Evolutionary conservation across 1,140 invertebrate species (phyloP), one percentile per base, ranked within the genome.

Genomic region (Anoplolepis gracilipes): DNA sequence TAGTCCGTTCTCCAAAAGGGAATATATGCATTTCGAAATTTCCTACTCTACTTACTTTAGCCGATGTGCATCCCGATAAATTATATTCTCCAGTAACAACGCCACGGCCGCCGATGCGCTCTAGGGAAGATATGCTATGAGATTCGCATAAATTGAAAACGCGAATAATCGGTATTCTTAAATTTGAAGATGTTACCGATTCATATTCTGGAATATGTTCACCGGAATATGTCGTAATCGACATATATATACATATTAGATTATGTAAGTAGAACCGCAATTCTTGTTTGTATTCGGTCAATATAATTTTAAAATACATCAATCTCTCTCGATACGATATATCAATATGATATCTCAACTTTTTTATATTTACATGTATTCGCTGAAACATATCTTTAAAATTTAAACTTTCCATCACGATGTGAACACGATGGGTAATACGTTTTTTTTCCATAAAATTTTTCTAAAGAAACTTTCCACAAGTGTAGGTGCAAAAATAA

Each of bases 1-100:
- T 82, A 82, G 69, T n/a, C 65, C 33, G 11, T 25, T 69, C 49
- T 82, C 53, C 39, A 76, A 42, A 75, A 82, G 36, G 57, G 39
- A 84, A 59, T 73, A 75, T 84, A 72, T 62, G 25, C 42, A 59
- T 84, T 42, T 76, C 36, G 70, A 84, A 62, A 73, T 84, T 84
- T 84, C 67, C 70, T 61, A 75, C 76, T 79, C 62, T 69, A 79
- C 42, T 79, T 77, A 64, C 75, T 79, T 25, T 49, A 36, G 30
- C 13, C 39, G n/a, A 49, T 49, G 22, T 55, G 30, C 62, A 79
- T 53, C 36, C n/a, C 22, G 61, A 79, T 79, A 69, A 79, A 67
- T 79, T 79, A 79, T 69, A 39, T 55, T 67, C 62, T 55, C 30
- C 30, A 55, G 53, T 79, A 79, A 69, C 62, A 79, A 79, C 13